phyloP scores from a whole-genome alignment of 2,113 vertebrate genomes.

The Elephas maximus region DNA sequence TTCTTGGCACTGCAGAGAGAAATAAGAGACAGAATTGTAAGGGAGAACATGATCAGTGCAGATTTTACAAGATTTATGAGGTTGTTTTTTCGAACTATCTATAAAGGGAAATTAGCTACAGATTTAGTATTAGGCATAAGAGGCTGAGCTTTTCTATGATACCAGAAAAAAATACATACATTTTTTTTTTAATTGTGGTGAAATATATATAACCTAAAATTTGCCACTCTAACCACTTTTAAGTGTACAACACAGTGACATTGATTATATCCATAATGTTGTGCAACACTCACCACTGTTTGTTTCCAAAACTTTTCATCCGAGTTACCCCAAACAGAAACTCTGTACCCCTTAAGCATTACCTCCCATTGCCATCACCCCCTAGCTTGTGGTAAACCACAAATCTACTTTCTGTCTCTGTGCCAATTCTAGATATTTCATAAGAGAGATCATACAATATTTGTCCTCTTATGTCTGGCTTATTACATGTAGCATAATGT shows the following conservation, averaged over 20 bases:
- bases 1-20: slow-evolving; percentile 7
- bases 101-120: not conserved
- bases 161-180: slow-evolving; percentile 16
- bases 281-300: not conserved
- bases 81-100: not conserved
- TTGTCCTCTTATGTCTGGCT: too few relatives aligned
- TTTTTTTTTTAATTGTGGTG: not conserved
- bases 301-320: not conserved
- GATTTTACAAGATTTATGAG: not conserved
- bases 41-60: not conserved
- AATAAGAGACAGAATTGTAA: not conserved
- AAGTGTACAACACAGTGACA: not conserved
- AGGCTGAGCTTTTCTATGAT: not conserved
- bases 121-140: not conserved
- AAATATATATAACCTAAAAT: not conserved
- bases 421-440: too few relatives aligned
- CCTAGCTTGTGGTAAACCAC: not conserved
- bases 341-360: not conserved
- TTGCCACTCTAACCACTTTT: not conserved
- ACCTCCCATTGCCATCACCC: not conserved
- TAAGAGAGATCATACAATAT: too few relatives aligned
- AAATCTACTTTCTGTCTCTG: too few relatives aligned
- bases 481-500: too few relatives aligned
- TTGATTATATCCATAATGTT: not conserved
- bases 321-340: not conserved